Percentiles rank a stretch among this genome's conserved stretches.
Evolutionary conservation across 2,888 invertebrate species (phyloP).

Genomic region (Merodon equestris): DNA sequence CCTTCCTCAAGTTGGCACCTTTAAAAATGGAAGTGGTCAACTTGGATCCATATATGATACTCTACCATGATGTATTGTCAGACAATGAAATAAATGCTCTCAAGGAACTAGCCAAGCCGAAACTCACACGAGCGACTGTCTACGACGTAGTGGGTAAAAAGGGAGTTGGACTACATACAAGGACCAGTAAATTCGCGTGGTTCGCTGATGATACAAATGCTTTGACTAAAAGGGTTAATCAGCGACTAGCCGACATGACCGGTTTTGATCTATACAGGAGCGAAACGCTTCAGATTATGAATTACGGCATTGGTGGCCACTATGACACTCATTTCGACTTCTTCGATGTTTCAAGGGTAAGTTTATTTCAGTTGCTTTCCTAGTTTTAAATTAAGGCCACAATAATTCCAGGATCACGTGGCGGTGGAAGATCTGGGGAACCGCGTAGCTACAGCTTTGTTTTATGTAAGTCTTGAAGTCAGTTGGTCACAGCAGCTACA

Average conservation of each 20-base stretch:
- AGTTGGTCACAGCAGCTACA: neutral
- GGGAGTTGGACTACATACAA: conserved; percentile 65
- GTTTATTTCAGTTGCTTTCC: too few species aligned
- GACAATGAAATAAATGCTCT: conserved; percentile 73
- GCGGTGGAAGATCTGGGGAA: conserved; percentile 83
- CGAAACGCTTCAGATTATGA: conserved; percentile 76
- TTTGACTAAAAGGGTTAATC: conserved; percentile 70
- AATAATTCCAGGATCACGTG: neutral
- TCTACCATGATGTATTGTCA: conserved; percentile 74
- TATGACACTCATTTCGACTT: conserved; percentile 73
- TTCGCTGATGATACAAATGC: conserved; percentile 70
- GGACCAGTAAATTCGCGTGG: conserved; percentile 76
- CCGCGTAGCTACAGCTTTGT: conserved; percentile 96
- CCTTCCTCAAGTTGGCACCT: conserved; percentile 74
- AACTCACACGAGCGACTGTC: conserved; percentile 73
- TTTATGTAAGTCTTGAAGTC: conserved; percentile 89
- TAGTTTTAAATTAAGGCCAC: neutral
- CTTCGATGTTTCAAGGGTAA: neutral
- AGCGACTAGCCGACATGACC: conserved; percentile 74
- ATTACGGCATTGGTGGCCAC: conserved; percentile 76
- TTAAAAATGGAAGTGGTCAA: conserved; percentile 74
- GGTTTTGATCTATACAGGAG: conserved; percentile 72
- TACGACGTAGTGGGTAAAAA: conserved; percentile 43
- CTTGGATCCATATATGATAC: conserved; percentile 74
- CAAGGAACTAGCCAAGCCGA: conserved; percentile 71